These are phyloP conservation scores for Nematostella vectensis DNA, from an alignment of 92 coral and sea anemone genomes.

Conservation along the genomic window DNA sequence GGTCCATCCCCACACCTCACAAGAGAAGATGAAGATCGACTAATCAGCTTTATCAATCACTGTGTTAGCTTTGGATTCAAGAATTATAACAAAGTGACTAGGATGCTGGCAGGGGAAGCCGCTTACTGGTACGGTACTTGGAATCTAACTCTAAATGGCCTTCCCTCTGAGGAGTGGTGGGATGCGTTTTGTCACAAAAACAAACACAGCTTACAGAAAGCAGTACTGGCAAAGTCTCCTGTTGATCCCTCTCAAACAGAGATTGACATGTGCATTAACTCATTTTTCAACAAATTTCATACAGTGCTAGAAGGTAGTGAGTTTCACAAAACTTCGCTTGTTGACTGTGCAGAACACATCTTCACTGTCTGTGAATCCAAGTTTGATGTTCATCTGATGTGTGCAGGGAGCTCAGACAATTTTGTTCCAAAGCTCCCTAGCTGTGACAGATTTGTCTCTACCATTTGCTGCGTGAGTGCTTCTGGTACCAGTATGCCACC, in stretches of 20 bases:
- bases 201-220: conserved; percentile 7
- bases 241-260: neutral
- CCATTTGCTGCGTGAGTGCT: conserved; percentile 26
- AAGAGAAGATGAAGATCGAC: conserved; percentile 13
- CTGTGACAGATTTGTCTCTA: conserved; percentile 4
- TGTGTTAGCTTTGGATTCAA: conserved; percentile 25
- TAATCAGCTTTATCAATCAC: conserved; percentile 20
- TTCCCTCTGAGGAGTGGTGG: conserved; percentile 28
- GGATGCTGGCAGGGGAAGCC: conserved; percentile 22
- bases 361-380: conserved; percentile 17
- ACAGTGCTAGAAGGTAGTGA: conserved; percentile 14
- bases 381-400: conserved; percentile 6
- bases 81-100: conserved; percentile 10
- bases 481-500: conserved; percentile 21
- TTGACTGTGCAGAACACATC: neutral
- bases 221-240: neutral
- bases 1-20: conserved; percentile 14
- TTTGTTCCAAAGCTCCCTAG: neutral
- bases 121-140: conserved; percentile 10
- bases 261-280: neutral
- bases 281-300: conserved; percentile 15
- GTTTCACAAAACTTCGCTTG: conserved; percentile 7
- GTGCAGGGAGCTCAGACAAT: neutral
- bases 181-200: conserved; percentile 9
- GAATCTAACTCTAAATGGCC: conserved; percentile 9